Conservation (phyloP, 2,888 invertebrate genomes). For the Acronicta aceris region DNA sequence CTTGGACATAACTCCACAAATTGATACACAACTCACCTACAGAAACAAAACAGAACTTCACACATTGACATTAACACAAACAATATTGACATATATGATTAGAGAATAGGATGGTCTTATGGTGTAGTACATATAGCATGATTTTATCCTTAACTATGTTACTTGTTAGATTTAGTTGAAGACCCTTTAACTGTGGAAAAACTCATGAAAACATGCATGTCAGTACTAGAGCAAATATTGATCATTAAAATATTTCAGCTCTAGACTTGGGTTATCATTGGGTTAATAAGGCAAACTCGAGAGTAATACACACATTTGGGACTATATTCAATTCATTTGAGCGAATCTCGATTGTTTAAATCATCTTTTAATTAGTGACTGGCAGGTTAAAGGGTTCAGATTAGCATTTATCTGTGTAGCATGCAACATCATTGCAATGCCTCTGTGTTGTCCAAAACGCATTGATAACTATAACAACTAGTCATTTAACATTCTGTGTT, state of each 20-base stretch:
- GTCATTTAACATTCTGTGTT: constrained; percentile 25
- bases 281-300: not conserved
- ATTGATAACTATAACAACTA: constrained; percentile 62
- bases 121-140: constrained; percentile 51
- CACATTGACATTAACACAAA: constrained; percentile 27
- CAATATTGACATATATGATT: constrained; percentile 20
- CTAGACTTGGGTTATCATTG: not conserved
- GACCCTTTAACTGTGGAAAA: constrained; percentile 32
- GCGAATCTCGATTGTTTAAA: too few species aligned
- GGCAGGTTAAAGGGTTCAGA: constrained; percentile 29
- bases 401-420: constrained; percentile 38
- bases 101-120: constrained; percentile 54
- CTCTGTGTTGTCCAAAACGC: constrained; percentile 75
- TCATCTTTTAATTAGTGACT: not conserved
- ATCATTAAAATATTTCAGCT: not conserved
- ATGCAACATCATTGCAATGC: constrained; percentile 53
- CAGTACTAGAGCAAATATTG: not conserved
- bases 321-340: too few species aligned
- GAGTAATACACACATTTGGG: too few species aligned
- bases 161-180: constrained; percentile 18
- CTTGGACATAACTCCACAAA: constrained; percentile 10
- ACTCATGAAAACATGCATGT: constrained; percentile 8
- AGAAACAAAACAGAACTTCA: constrained; percentile 23
- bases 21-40: constrained; percentile 4
- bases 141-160: constrained; percentile 47